Conservation (phyloP, 2,797 vertebrate species). For the Pipistrellus pygmaeus region DNA sequence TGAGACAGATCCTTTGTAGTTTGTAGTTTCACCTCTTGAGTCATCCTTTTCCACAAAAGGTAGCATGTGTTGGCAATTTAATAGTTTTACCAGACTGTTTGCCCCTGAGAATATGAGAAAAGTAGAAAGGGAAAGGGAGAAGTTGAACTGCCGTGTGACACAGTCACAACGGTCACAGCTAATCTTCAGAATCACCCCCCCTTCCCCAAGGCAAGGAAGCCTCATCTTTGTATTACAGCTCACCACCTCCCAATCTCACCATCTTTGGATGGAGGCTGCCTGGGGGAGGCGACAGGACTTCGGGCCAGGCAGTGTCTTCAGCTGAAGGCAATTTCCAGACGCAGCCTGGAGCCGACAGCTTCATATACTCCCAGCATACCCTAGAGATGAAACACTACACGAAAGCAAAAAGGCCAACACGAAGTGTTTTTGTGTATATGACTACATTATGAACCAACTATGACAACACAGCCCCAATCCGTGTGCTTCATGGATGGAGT, state of each 20-base stretch:
- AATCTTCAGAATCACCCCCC: not conserved
- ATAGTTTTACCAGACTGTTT: not conserved
- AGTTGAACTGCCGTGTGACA: not conserved
- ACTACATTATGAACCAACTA: not conserved
- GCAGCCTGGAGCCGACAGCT: not conserved
- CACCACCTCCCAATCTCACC: not conserved
- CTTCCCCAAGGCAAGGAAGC: not conserved
- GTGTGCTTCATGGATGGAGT: no score
- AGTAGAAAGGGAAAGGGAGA: no score
- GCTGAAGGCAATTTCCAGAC: not conserved
- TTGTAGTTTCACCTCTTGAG: not conserved
- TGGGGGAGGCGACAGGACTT: not conserved
- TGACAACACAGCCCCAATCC: not conserved
- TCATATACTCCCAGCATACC: not conserved
- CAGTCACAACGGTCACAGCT: not conserved
- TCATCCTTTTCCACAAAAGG: not conserved
- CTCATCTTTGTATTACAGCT: not conserved
- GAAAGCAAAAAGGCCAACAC: not conserved
- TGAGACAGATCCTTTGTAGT: not conserved
- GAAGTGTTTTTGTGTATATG: not conserved
- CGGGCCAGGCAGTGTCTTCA: not conserved
- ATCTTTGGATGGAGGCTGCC: not conserved
- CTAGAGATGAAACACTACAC: not conserved
- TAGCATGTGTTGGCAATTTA: not conserved
- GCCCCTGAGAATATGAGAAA: not conserved